Evolutionary conservation across 2,113 vertebrate genomes (phyloP).

Genomic region (Dinomys branickii): DNA sequence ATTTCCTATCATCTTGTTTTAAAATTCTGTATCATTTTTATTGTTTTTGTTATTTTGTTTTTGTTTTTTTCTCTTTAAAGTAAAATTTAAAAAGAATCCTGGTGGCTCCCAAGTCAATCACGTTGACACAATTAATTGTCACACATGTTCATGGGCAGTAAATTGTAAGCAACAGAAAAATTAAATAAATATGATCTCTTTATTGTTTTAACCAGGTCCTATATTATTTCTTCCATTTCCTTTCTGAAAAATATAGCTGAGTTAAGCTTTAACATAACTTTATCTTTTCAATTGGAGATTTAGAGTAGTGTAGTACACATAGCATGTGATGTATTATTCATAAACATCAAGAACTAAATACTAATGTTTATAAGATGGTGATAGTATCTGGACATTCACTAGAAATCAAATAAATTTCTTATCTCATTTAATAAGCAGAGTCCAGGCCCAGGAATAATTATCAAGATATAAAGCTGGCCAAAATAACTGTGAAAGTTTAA

Average conservation of each 20-base stretch:
- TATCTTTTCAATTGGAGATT: background rate
- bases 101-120: background rate
- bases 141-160: background rate
- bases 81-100: background rate
- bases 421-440: constrained; percentile 69
- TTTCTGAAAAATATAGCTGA: background rate
- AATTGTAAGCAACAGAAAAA: background rate
- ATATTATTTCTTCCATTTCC: background rate
- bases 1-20: too few species aligned
- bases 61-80: too few species aligned
- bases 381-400: constrained; percentile 47
- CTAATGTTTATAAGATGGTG: constrained; percentile 18
- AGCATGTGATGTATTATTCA: background rate
- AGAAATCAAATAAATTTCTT: constrained; percentile 72
- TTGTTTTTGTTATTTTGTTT: too few species aligned
- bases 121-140: background rate
- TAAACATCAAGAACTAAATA: constrained; percentile 21
- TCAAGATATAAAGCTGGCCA: constrained; percentile 66
- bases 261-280: background rate
- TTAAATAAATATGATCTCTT: background rate
- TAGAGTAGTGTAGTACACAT: background rate
- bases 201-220: background rate
- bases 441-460: constrained; percentile 55
- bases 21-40: too few species aligned
- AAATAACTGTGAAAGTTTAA: constrained; percentile 55